Conservation (phyloP, 2,888 invertebrate genomes). For the Sclerodermus sp. region DNA sequence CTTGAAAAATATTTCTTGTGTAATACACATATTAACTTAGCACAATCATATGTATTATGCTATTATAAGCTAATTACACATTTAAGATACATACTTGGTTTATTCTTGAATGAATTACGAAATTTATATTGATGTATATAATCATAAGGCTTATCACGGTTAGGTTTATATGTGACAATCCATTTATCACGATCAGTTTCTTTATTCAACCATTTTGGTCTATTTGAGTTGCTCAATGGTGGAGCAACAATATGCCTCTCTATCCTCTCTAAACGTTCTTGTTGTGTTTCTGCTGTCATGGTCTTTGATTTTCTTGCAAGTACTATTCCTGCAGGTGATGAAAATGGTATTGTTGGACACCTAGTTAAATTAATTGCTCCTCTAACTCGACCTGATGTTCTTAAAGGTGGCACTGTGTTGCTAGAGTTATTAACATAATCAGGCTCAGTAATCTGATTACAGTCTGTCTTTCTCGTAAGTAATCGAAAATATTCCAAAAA, state of each 20-base stretch:
- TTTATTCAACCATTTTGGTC: slow-evolving; percentile 49
- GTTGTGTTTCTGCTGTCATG: slow-evolving; percentile 57
- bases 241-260: slow-evolving; percentile 61
- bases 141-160: slow-evolving; percentile 38
- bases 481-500: slow-evolving; percentile 61
- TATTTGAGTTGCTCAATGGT: slow-evolving; percentile 38
- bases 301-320: slow-evolving; percentile 59
- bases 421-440: slow-evolving; percentile 8
- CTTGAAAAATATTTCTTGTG: not conserved
- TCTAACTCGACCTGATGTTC: slow-evolving; percentile 56
- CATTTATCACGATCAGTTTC: slow-evolving; percentile 41
- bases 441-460: not conserved
- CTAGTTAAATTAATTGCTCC: slow-evolving; percentile 56
- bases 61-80: not conserved
- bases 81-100: slow-evolving; percentile 41
- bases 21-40: not conserved
- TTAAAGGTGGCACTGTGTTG: slow-evolving; percentile 23
- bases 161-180: slow-evolving; percentile 47
- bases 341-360: slow-evolving; percentile 60
- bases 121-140: slow-evolving; percentile 50
- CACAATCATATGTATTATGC: too few species aligned
- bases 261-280: slow-evolving; percentile 61
- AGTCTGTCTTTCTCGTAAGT: slow-evolving; percentile 28
- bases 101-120: slow-evolving; percentile 37
- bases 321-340: slow-evolving; percentile 61